Base-by-base conservation (phyloP, 2,113 vertebrate genomes). In the Neolamprologus fasciatus region DNA sequence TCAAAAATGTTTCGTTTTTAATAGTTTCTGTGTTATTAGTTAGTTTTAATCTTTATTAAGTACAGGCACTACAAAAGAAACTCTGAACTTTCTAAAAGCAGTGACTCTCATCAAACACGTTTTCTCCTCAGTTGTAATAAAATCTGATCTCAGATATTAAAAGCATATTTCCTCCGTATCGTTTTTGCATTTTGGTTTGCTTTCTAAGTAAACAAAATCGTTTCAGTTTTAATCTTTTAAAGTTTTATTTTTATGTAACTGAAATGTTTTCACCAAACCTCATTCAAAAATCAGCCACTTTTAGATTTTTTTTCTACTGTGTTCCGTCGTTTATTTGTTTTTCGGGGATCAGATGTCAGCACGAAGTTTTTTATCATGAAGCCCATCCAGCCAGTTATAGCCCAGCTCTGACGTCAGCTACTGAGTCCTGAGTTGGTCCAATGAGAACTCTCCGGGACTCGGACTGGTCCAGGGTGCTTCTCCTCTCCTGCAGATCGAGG, bases 341-440 rank as follows among this genome's bases (percentile, higher is more conserved):
- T n/a, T 68, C 45, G 5, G 53, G 55, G 12, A 73, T 76, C 82
- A 76, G 17, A 7, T 23, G 51, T 61, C 71, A 76, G 71, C 5
- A 31, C 6, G 3, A 19, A 31, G 23, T 47, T 19, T 26, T 23
- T 76, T 45, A 45, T 45, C 16, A 19, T 83, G 23, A 31, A n/a
- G 63, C 12, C n/a, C 61, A 4, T 5, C 14, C 26, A 81, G 58
- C 95, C 95, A 95, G 95, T 96, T 40, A 89, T 50, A 87, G 87
- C 6, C n/a, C 51, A 37, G 80, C 88, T 86, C 3, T 87, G 91
- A 85, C 93, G 90, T 88, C 93, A 93, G 26, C 58, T 83, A 9
- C 55, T 89, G 80, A 90, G 91, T 80, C 5, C 45, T 1, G 3
- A 0, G 54, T 80, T 80, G 50, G 35, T 37, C 96, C 95, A 96